These are phyloP conservation scores for Pardalotus punctatus DNA, from an alignment of 2,113 vertebrate genomes.

Conservation along the genomic window DNA sequence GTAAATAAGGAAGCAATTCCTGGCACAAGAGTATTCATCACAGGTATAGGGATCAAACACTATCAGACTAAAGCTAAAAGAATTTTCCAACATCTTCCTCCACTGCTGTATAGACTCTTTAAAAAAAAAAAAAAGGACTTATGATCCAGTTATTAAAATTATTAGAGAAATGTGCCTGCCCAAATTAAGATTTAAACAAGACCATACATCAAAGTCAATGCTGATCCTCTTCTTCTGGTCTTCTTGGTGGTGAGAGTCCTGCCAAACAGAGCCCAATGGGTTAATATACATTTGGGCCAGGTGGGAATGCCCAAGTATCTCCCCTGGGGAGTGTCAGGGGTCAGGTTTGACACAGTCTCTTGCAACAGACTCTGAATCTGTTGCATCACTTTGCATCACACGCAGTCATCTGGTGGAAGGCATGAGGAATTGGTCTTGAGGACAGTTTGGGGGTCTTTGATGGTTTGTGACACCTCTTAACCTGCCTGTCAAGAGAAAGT, in stretches of 20 bases:
- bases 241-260: neutral
- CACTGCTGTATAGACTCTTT: neutral
- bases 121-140: neutral
- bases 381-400: neutral
- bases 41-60: neutral
- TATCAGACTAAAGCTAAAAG: neutral
- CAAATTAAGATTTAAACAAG: neutral
- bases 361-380: neutral
- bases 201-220: neutral
- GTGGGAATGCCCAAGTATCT: neutral
- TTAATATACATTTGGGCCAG: fast-evolving
- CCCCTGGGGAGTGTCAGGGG: too few relatives aligned
- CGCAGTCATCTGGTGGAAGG: neutral
- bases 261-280: neutral
- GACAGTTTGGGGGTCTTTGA: neutral
- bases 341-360: neutral
- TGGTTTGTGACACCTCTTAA: neutral
- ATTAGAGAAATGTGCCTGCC: neutral
- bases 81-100: neutral
- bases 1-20: neutral
- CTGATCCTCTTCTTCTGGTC: neutral
- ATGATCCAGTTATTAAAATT: neutral
- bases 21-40: neutral
- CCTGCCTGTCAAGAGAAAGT: neutral
- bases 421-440: neutral